phyloP scores from a whole-genome alignment of 2,113 vertebrate genomes.

The Martes martes region DNA sequence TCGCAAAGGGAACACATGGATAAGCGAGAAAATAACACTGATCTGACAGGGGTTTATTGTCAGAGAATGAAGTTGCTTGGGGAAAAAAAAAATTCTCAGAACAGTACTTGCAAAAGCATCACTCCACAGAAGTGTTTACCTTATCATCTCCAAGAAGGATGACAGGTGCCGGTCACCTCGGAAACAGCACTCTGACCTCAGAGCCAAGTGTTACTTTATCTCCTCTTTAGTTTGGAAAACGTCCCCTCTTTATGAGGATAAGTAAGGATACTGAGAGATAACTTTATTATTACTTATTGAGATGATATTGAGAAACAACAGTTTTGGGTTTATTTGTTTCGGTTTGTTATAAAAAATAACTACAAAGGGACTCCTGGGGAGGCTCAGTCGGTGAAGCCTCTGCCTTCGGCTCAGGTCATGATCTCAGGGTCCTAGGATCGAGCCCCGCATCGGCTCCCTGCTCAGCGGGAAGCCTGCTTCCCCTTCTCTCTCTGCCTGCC shows the following conservation, averaged over 20 bases:
- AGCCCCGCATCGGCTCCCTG: rapidly evolving
- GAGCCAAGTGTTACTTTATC: background rate
- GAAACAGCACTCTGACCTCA: slow-evolving; percentile 27
- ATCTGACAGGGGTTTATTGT: background rate
- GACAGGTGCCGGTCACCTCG: background rate
- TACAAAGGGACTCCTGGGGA: background rate
- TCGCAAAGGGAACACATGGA: background rate
- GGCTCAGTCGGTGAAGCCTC: background rate
- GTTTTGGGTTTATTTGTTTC: background rate
- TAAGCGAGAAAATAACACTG: background rate
- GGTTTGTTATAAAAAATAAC: background rate
- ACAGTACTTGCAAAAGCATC: background rate
- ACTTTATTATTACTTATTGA: background rate
- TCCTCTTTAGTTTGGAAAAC: background rate
- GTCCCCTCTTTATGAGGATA: background rate
- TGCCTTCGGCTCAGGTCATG: background rate
- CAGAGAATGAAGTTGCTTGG: background rate
- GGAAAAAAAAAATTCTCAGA: background rate
- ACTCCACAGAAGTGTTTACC: too few relatives aligned
- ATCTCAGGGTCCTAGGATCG: background rate
- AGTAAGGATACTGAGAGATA: background rate
- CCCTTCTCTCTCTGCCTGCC: background rate
- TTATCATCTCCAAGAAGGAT: background rate
- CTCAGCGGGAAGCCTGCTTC: background rate
- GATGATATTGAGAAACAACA: background rate